Base-by-base conservation (phyloP, 2,797 vertebrate species). In the Melopsittacus undulatus region DNA sequence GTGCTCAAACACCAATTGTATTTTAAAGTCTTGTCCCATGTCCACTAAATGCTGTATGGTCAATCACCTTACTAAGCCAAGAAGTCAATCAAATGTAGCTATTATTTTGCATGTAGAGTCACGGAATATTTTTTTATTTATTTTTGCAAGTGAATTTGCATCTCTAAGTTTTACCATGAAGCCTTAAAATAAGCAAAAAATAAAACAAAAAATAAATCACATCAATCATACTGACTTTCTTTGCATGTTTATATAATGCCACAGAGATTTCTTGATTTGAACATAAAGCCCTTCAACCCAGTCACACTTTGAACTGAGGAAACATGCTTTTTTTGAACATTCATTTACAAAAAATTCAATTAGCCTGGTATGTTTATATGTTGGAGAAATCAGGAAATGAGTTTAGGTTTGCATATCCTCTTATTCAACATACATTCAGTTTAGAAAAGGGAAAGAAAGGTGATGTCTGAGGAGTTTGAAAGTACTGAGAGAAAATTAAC, bases 251-350 rank as follows among this genome's bases (percentile, higher is more conserved):
- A 69, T 72, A 32, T 34, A 76, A 70, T 45, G 26, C 17, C 59
- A 73, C 13, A 24, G 49, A 94, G 13, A 22, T 46, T 93, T 86
- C 77, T 67, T 67, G 67, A 70, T 77, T 59, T 61, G 24, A 63
- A 67, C 36, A 46, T 14, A 62, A 90, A 77, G 2, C 52, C 34
- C 26, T 76, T 69, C 54, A 62, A 80, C 7, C 2, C 49, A 88
- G 64, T 42, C 59, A n/a, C 5, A 40, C 74, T 94, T 91, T 92
- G 69, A 96, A 91, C 45, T 66, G 26, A 86, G 69, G 63, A 86
- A 78, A 62, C 21, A 18, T 10, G 59, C 52, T 83, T 90, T 95
- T 89, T 74, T 70, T 78, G 77, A 89, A 40, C 45, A 40, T 0
- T 51, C 48, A 82, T 70, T 67, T 87, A 66, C 38, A 82, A 80